Evolutionary conservation across 1,140 invertebrate species (phyloP).

Genomic region (Hetaerina americana): DNA sequence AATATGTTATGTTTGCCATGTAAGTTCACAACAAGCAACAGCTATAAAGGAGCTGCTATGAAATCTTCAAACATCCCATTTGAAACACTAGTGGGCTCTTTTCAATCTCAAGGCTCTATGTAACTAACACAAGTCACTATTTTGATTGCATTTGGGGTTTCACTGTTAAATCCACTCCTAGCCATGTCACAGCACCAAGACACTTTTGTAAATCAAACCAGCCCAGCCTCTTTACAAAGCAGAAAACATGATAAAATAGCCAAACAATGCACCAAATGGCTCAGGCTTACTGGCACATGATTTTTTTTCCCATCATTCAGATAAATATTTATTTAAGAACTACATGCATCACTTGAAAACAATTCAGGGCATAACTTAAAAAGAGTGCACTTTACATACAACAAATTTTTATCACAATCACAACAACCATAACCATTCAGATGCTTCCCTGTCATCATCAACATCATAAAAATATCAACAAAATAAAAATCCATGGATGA

Average conservation of each 20-base stretch:
- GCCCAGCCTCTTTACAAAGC: not conserved
- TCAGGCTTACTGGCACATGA: not conserved
- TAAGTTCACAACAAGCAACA: not conserved
- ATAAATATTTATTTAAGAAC: not conserved
- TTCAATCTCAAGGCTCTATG: not conserved
- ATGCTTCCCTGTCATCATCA: not conserved
- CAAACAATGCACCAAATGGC: not conserved
- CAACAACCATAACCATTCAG: not conserved
- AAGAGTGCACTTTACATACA: not conserved
- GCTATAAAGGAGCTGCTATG: not conserved
- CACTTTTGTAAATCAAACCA: not conserved
- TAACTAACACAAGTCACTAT: not conserved
- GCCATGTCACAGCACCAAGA: not conserved
- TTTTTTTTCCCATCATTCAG: not conserved
- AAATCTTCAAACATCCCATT: not conserved
- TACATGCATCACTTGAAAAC: not conserved
- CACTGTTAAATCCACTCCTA: not conserved
- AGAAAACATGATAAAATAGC: not conserved
- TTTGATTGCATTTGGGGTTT: not conserved
- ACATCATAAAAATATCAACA: conserved; percentile 1
- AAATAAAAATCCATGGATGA: not conserved
- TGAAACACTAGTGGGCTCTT: not conserved
- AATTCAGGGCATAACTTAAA: not conserved
- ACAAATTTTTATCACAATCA: conserved; percentile 1
- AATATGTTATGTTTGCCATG: not conserved